Percentiles rank a stretch among this genome's conserved stretches.
phyloP scores from a whole-genome alignment of 2,113 vertebrate genomes.

The Mormyrus iriodes region DNA sequence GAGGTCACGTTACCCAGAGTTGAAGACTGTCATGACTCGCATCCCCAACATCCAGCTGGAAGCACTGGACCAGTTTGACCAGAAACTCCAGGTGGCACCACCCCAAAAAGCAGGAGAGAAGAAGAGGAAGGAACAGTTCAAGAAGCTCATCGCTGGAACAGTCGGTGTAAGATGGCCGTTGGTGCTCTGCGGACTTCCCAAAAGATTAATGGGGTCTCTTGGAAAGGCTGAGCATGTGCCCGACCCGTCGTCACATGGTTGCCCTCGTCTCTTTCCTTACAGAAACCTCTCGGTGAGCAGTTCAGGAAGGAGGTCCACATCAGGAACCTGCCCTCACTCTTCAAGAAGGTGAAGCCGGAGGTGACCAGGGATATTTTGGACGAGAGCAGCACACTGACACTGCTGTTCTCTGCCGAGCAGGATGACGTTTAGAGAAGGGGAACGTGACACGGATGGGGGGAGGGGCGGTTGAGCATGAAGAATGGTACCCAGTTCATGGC shows the following conservation, averaged over 20 bases:
- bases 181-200: no score
- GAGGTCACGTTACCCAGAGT: constrained; percentile 81
- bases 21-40: constrained; percentile 82
- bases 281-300: constrained; percentile 94
- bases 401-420: constrained; percentile 62
- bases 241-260: neutral
- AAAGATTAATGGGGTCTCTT: neutral
- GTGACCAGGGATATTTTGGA: constrained; percentile 64
- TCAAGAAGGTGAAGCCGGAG: constrained; percentile 79
- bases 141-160: constrained; percentile 83
- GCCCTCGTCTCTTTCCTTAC: constrained; percentile 41
- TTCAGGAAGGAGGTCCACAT: constrained; percentile 98
- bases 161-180: constrained; percentile 73
- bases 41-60: constrained; percentile 81
- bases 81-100: constrained; percentile 71
- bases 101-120: constrained; percentile 78
- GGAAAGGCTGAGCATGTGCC: neutral
- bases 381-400: constrained; percentile 59
- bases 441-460: neutral
- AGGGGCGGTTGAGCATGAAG: neutral
- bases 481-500: neutral
- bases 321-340: constrained; percentile 91
- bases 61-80: constrained; percentile 84
- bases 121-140: constrained; percentile 89
- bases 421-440: constrained; percentile 38